A percentile compares a stretch with the other conserved stretches of the same genome.
Conservation (phyloP, 1,140 invertebrate species). For the Chironomus tepperi region DNA sequence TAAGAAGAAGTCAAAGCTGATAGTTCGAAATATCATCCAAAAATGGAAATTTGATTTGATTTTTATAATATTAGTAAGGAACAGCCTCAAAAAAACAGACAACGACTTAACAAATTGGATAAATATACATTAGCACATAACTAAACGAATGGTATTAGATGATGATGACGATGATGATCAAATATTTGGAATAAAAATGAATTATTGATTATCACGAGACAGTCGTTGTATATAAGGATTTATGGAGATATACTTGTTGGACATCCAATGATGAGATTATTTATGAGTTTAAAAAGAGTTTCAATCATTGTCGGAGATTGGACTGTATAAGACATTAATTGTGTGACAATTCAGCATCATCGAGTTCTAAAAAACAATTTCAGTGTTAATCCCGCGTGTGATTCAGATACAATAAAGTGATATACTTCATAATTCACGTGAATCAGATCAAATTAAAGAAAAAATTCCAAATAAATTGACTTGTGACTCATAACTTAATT, state of each 20-base stretch:
- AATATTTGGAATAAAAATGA: constrained; percentile 23
- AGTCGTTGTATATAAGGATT: neutral
- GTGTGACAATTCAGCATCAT: neutral
- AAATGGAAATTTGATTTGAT: constrained; percentile 7
- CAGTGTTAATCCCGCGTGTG: neutral
- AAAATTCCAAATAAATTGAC: neutral
- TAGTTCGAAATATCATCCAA: neutral
- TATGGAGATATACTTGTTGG: too few relatives aligned
- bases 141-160: constrained; percentile 17
- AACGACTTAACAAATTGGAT: neutral
- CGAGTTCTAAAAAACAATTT: neutral
- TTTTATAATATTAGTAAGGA: neutral
- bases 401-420: neutral
- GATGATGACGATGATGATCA: neutral
- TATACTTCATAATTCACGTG: neutral
- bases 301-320: neutral
- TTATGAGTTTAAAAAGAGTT: neutral
- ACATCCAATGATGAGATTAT: neutral
- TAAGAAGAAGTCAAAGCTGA: neutral
- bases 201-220: constrained; percentile 10
- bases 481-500: neutral
- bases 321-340: neutral
- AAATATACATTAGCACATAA: constrained; percentile 23
- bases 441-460: neutral
- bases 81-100: neutral